Base-by-base conservation (phyloP, 1,140 invertebrate species). In the Oryzaephilus surinamensis region DNA sequence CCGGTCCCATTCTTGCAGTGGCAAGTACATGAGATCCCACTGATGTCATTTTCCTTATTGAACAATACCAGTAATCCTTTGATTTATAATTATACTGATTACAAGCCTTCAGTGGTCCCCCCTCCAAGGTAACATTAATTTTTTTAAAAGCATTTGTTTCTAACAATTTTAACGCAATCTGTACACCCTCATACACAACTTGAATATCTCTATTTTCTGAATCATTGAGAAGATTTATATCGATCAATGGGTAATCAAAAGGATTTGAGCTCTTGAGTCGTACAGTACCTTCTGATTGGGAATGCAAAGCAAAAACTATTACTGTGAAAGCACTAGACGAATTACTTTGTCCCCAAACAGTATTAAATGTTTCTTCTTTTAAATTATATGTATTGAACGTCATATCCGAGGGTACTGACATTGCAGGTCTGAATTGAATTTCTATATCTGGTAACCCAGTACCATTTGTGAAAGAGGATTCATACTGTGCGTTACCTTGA, bases 211-310 rank as follows among this genome's bases (percentile, higher is more conserved):
- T 51, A 46, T 85, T 81, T 55, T 82, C 60, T 3, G 66, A 59
- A 58, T 82, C 60, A 4, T 66, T 59, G 28, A 84, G 74, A 48
- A 86, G 88, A 41, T 84, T 84, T 1, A 86, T 76, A 50, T 87
- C 72, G 12, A 95, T 78, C 12, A 76, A 58, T 0, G 92, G 92
- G 52, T 83, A 77, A 15, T 76, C 70, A 31, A 72, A 72, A 1
- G 85, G 84, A 63, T 89, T 74, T 24, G 61, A 76, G 37, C 67
- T 74, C 38, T 69, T 65, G 2, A 91, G 62, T 10, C 71, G 69
- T 15, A 92, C 69, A 38, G 66, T 71, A 1, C 87, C 88, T 33
- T 66, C 70, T 17, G 81, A 84, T 60, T 81, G 77, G 1, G 87
- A 85, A 27, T 78, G 63, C 61, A 87, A 26, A 6, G 45, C 21